A percentile compares a stretch with the other conserved stretches of the same genome.
Conservation (phyloP, 2,888 invertebrate species). For the Meiosimyza decipiens region DNA sequence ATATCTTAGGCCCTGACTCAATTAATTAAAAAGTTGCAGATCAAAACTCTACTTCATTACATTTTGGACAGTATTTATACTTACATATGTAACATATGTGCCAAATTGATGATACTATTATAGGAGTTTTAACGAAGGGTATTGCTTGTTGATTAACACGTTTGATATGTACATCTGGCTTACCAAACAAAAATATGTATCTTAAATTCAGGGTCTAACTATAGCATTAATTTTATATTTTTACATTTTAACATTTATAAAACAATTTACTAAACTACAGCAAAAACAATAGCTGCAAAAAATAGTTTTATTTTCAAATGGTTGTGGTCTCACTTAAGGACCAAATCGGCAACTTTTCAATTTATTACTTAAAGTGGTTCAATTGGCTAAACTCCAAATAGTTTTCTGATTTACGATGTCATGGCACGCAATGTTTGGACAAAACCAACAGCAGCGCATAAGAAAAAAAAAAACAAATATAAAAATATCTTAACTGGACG, state of each 20-base stretch:
- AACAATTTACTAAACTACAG: constrained; percentile 34
- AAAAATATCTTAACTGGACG: neutral
- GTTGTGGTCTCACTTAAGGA: constrained; percentile 44
- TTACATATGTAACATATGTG: too few relatives aligned
- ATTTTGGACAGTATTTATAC: too few relatives aligned
- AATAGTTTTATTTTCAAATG: constrained; percentile 11
- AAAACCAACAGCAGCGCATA: constrained; percentile 6
- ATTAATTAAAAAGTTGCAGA: too few relatives aligned
- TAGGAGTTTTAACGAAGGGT: too few relatives aligned
- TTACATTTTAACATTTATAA: constrained; percentile 38
- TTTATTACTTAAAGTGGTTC: constrained; percentile 59
- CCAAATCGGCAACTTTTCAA: constrained; percentile 58
- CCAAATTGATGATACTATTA: too few relatives aligned
- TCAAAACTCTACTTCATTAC: too few relatives aligned
- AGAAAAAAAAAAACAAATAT: neutral
- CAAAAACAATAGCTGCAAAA: neutral
- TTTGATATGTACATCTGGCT: too few relatives aligned
- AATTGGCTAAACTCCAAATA: constrained; percentile 59
- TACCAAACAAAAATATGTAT: too few relatives aligned
- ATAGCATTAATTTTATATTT: too few relatives aligned
- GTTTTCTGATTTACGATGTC: constrained; percentile 56
- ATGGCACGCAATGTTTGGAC: constrained; percentile 52
- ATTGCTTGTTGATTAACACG: too few relatives aligned
- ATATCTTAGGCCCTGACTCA: too few relatives aligned
- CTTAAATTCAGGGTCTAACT: too few relatives aligned